A percentile compares a stretch with the other conserved stretches of the same genome.
Evolutionary conservation across 2,888 invertebrate genomes (phyloP).

Genomic region (Idaea aversata): DNA sequence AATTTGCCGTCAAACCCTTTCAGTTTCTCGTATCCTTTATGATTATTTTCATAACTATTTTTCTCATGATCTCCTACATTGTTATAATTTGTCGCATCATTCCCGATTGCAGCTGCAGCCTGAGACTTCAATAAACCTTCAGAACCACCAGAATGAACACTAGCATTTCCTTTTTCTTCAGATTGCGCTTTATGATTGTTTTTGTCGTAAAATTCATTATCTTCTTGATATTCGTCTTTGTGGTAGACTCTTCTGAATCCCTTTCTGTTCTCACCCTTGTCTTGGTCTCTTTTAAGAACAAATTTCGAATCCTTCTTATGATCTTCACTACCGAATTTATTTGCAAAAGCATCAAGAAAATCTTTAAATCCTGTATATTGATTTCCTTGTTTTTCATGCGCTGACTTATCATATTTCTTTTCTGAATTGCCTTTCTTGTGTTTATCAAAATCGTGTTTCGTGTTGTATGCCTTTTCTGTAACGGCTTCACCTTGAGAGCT

Average conservation of each 20-base stretch:
- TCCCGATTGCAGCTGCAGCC: slow-evolving; percentile 41
- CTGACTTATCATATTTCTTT: slow-evolving; percentile 36
- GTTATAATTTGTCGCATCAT: slow-evolving; percentile 35
- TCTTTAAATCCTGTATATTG: slow-evolving; percentile 53
- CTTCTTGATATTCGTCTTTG: slow-evolving; percentile 68
- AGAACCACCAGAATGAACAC: slow-evolving; percentile 47
- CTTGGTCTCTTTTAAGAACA: slow-evolving; percentile 43
- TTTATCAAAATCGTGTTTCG: slow-evolving; percentile 39
- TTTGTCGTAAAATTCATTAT: slow-evolving; percentile 67
- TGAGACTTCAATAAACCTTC: slow-evolving; percentile 49
- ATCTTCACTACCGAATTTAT: slow-evolving; percentile 59
- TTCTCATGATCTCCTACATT: slow-evolving; percentile 37
- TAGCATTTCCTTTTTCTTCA: slow-evolving; percentile 48
- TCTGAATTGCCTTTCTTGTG: slow-evolving; percentile 36
- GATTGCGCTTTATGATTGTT: slow-evolving; percentile 46
- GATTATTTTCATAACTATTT: slow-evolving; percentile 37
- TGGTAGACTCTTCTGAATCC: slow-evolving; percentile 66
- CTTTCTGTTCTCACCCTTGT: slow-evolving; percentile 60
- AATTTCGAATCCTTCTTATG: slow-evolving; percentile 48
- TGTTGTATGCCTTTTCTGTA: slow-evolving; percentile 34
- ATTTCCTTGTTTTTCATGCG: slow-evolving; percentile 36
- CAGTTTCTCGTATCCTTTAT: slow-evolving; percentile 34
- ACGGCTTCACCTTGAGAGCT: slow-evolving; percentile 24
- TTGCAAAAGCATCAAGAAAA: slow-evolving; percentile 57
- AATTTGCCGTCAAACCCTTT: slow-evolving; percentile 40